These are phyloP conservation scores for Enteromius thamalakanensis DNA, from an alignment of 2,797 vertebrate genomes.

Conservation along the genomic window DNA sequence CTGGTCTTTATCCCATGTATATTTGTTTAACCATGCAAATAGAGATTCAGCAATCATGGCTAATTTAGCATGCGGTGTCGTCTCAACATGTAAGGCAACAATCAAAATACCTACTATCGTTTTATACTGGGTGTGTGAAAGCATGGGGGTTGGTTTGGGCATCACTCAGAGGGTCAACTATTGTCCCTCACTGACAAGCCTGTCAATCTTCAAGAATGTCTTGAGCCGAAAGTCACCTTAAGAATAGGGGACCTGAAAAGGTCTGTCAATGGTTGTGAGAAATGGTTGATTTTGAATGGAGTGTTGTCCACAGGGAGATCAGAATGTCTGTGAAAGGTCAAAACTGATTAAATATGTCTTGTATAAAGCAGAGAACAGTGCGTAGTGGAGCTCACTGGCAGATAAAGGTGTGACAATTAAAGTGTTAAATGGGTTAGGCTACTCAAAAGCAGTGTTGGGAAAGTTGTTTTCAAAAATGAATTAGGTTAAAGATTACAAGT, in stretches of 20 bases:
- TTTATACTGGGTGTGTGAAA: not conserved
- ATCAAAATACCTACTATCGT: not conserved
- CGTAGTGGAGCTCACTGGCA: not conserved
- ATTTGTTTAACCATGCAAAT: constrained; percentile 25
- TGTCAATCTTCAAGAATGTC: constrained; percentile 13
- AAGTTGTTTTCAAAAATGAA: not conserved
- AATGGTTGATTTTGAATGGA: constrained; percentile 2
- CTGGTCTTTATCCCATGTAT: not conserved
- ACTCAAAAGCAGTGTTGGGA: not conserved
- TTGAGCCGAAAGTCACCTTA: not conserved
- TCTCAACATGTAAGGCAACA: not conserved
- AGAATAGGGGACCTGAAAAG: constrained; percentile 26
- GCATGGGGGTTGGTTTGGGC: not conserved
- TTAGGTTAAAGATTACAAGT: not conserved
- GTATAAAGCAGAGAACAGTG: not conserved
- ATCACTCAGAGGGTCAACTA: not conserved
- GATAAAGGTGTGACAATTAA: not conserved
- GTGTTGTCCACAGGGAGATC: constrained; percentile 7
- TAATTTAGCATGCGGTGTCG: not conserved
- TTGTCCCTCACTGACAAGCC: not conserved
- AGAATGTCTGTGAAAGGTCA: constrained; percentile 35
- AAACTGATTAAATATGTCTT: constrained; percentile 9
- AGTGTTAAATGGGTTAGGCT: not conserved
- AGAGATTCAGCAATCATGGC: constrained; percentile 13
- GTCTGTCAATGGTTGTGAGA: constrained; percentile 14